Evolutionary conservation across 2,888 invertebrate genomes (phyloP).

Genomic region (Nasonia oneida): DNA sequence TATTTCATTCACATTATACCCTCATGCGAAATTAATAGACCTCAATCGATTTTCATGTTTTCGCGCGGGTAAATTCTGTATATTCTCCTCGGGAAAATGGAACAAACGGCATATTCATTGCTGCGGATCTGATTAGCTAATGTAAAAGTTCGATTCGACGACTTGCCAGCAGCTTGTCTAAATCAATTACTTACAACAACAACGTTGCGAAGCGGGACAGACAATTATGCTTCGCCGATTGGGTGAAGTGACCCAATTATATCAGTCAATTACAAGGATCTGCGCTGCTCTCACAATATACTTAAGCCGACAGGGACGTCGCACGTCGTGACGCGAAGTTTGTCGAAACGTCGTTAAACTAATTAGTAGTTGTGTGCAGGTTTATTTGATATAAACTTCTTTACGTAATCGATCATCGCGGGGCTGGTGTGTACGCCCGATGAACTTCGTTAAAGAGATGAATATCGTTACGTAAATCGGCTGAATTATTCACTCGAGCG

Average conservation of each 20-base stretch:
- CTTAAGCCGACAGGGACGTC: neutral
- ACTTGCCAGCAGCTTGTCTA: too few species aligned
- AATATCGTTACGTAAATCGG: neutral
- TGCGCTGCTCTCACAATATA: neutral
- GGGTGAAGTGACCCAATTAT: neutral
- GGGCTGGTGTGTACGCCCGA: neutral
- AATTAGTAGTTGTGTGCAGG: neutral
- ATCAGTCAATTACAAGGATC: neutral
- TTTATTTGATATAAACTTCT: neutral
- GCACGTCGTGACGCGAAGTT: neutral
- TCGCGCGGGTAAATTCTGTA: neutral
- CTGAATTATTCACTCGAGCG: neutral
- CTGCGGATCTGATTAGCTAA: too few species aligned
- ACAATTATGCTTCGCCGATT: neutral
- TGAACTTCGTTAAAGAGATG: too few species aligned
- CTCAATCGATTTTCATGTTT: neutral
- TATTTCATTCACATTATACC: too few species aligned
- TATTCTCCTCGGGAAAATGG: neutral
- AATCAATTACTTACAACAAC: neutral
- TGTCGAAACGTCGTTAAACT: neutral
- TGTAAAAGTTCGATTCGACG: too few species aligned
- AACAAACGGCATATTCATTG: too few species aligned
- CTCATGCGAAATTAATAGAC: neutral
- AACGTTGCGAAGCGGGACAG: neutral
- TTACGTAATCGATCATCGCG: slow-evolving; percentile 3